Percentiles rank a stretch among this genome's conserved stretches.
These are phyloP conservation scores for Cherax quadricarinatus DNA, from an alignment of 1,140 invertebrate genomes.

Conservation along the genomic window DNA sequence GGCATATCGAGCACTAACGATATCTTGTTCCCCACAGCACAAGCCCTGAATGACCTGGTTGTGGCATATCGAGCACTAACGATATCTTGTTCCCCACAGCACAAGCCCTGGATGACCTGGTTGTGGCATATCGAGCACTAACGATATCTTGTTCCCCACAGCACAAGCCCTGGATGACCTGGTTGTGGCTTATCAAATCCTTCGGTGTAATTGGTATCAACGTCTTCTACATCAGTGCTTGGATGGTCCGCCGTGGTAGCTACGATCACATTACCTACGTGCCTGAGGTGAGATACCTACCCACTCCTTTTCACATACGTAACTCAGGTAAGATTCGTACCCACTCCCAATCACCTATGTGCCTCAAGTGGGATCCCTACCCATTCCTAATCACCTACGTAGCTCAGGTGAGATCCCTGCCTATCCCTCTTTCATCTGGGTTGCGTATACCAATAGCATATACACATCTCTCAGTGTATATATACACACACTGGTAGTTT, in stretches of 20 bases:
- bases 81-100: slow-evolving; percentile 30
- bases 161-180: slow-evolving; percentile 40
- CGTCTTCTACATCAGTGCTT: slow-evolving; percentile 54
- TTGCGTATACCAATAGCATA: too few relatives aligned
- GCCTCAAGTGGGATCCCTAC: not conserved
- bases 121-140: slow-evolving; percentile 2
- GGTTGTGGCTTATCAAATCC: slow-evolving; percentile 56
- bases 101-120: slow-evolving; percentile 45
- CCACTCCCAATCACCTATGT: not conserved
- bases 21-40: slow-evolving; percentile 33
- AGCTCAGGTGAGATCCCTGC: too few relatives aligned
- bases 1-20: too few relatives aligned
- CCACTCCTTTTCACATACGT: not conserved
- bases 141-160: not conserved
- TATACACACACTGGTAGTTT: too few relatives aligned
- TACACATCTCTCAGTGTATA: too few relatives aligned
- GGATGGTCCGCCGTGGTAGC: slow-evolving; percentile 20
- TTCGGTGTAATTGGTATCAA: slow-evolving; percentile 48
- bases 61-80: slow-evolving; percentile 53
- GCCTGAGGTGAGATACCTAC: not conserved
- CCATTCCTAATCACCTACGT: too few relatives aligned
- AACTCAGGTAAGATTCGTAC: not conserved
- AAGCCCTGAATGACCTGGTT: slow-evolving; percentile 43
- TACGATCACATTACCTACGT: slow-evolving; percentile 18
- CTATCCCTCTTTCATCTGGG: too few relatives aligned